Evolutionary conservation across 2,888 invertebrate species (phyloP).

Genomic region (Drosophila anceps): DNA sequence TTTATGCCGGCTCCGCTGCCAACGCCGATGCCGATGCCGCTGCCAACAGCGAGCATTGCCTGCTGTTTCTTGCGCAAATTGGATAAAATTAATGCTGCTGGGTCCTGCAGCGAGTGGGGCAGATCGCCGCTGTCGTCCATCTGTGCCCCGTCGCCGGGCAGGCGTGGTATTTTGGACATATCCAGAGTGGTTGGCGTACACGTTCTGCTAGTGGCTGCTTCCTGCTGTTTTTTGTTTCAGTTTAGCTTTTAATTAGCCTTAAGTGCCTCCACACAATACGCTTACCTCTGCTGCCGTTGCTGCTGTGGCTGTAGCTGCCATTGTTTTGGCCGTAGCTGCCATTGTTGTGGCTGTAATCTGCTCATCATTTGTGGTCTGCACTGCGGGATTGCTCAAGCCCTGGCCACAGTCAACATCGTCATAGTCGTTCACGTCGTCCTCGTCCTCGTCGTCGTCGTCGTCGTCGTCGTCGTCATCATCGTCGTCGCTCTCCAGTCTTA

Average conservation of each 20-base stretch:
- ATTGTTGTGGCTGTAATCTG: constrained; percentile 55
- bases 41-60: constrained; percentile 50
- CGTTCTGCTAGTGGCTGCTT: constrained; percentile 27
- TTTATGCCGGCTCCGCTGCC: constrained; percentile 17
- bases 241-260: constrained; percentile 72
- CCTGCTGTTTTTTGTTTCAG: constrained; percentile 70
- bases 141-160: constrained; percentile 84
- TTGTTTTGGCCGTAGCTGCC: constrained; percentile 13
- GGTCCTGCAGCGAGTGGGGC: constrained; percentile 67
- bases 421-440: constrained; percentile 23
- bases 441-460: constrained; percentile 23
- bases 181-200: constrained; percentile 60
- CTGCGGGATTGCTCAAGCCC: constrained; percentile 74
- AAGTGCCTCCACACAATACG: constrained; percentile 63
- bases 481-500: constrained; percentile 57
- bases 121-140: constrained; percentile 75
- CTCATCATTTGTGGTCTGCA: constrained; percentile 71
- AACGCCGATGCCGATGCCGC: neutral
- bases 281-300: constrained; percentile 73
- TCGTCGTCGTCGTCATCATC: constrained; percentile 25
- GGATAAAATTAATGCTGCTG: constrained; percentile 69
- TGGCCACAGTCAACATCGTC: constrained; percentile 39
- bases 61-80: constrained; percentile 77
- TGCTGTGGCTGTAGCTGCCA: constrained; percentile 3
- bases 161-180: constrained; percentile 84